Base-by-base conservation (phyloP, 2,888 invertebrate genomes). In the Synanthedon formicaeformis region DNA sequence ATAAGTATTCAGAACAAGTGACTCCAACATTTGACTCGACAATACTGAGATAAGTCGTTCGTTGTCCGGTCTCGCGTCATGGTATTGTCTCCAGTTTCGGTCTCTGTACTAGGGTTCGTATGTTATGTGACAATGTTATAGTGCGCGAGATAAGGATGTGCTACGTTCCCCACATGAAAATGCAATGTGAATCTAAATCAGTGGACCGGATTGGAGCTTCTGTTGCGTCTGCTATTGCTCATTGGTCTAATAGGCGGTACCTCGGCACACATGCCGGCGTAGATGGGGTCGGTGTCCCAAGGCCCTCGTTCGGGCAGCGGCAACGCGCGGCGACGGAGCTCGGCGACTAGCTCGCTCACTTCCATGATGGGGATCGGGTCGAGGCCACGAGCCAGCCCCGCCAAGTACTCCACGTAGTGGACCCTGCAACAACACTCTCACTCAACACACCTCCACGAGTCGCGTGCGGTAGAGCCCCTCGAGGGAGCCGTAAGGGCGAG, bases 381-480 rank as follows among this genome's bases (percentile, higher is more conserved):
- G 79, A 98, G 90, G 71, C 90, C 91, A 81, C 94, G 94, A 84
- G 97, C 94, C 79, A 93, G 90, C 69, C 91, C 92, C 75, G 96
- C 96, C 90, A 98, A 91, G 89, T 97, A 97, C 89, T 98, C 98
- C 81, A 96, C 93, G 91, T 96, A 98, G 90, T 98, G 98, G 75
- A 91, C 89, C 91, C 97, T 98, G 90, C 74, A 88, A 85, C 75
- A 64, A 54, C 54, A 49, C n/a, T 27, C 10, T 12, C 12, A 5
- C 66, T 71, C 62, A 73, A 78, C 81, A 74, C 74, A 93, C 93
- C 92, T 93, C 89, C 59, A 88, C 71, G 57, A 93, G 89, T 65
- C 89, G 88, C 64, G 86, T 86, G 73, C 89, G 87, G 85, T 91
- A 93, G 69, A 91, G 84, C 57, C 90, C 90, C 63, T 91, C 91